Evolutionary conservation across 2,113 vertebrate genomes (phyloP).

Genomic region (Atractosteus spatula): DNA sequence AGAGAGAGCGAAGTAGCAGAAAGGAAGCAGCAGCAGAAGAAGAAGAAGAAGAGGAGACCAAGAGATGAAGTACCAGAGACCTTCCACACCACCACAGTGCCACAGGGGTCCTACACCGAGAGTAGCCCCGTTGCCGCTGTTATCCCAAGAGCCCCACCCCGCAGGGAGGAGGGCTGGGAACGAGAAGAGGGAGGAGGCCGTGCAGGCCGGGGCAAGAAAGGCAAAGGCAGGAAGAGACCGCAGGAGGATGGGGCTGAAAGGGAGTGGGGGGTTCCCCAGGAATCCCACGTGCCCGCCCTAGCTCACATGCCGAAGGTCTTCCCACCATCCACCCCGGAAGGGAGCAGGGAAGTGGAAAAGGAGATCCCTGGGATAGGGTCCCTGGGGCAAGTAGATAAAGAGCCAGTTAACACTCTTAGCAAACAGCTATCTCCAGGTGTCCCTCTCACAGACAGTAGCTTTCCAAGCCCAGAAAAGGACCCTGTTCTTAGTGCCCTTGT

Average conservation of each 20-base stretch:
- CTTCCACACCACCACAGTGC: constrained; percentile 36
- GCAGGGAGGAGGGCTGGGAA: constrained; percentile 55
- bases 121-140: constrained; percentile 38
- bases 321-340: neutral
- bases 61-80: constrained; percentile 54
- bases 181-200: constrained; percentile 54
- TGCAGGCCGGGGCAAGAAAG: constrained; percentile 57
- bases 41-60: constrained; percentile 69
- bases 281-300: constrained; percentile 46
- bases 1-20: constrained; percentile 54
- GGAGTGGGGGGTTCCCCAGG: constrained; percentile 56
- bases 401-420: too few relatives aligned
- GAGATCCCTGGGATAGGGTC: too few relatives aligned
- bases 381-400: too few relatives aligned
- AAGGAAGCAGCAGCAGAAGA: constrained; percentile 64
- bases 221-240: constrained; percentile 68
- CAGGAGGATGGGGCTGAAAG: constrained; percentile 44
- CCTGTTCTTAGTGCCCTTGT: constrained; percentile 20
- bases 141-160: constrained; percentile 44
- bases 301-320: constrained; percentile 5
- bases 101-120: constrained; percentile 45
- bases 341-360: neutral
- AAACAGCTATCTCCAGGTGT: too few relatives aligned
- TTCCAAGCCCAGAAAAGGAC: too few relatives aligned
- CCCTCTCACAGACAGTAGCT: too few relatives aligned